Evolutionary conservation across 2,113 vertebrate genomes (phyloP), one percentile per base, ranked within the genome.

Genomic region (Cavia aperea): DNA sequence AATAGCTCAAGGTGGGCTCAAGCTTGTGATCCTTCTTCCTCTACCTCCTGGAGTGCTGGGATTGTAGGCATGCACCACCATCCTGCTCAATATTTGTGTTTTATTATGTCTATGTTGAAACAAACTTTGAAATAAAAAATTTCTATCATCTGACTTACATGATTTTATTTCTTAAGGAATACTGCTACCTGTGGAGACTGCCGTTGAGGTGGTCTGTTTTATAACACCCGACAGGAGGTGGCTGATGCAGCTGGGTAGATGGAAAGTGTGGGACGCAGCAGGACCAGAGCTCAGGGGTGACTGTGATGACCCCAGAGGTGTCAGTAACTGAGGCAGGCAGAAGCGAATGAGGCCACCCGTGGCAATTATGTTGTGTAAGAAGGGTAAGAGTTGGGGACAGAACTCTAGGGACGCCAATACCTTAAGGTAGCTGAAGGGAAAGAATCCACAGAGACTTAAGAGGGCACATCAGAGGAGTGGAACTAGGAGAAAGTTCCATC

Each of bases 41-140:
- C 75, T 7, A 13, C 7, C 75, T 78, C 46, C 49, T 8, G 51
- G 75, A 33, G 14, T 54, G 49, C 49, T 78, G 49, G 46, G 29
- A 78, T 33, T 49, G 19, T 54, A 51, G 49, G 49, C 75, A 33
- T 78, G 49, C 8, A 33, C 29, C 24, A 33, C 7, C 29, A 33
- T 78, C 49, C 75, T 78, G 75, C 29, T 14, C 51, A 33, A 54
- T 56, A n/a, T 89, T 90, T 91, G 18, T 81, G 26, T 84, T 81
- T 62, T 84, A 33, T 86, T 92, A 70, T 63, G 49, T 82, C 79
- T 77, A 7, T 88, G 26, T 82, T 88, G 86, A 93, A 82, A 88
- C 88, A 81, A n/a, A 84, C 89, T 91, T 51, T 19, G 92, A 83
- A 82, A 89, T 60, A 39, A 90, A 90, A 92, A 60, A 46, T 60